Conservation (phyloP, 2,888 invertebrate species). For the Pasiphila rectangulata region DNA sequence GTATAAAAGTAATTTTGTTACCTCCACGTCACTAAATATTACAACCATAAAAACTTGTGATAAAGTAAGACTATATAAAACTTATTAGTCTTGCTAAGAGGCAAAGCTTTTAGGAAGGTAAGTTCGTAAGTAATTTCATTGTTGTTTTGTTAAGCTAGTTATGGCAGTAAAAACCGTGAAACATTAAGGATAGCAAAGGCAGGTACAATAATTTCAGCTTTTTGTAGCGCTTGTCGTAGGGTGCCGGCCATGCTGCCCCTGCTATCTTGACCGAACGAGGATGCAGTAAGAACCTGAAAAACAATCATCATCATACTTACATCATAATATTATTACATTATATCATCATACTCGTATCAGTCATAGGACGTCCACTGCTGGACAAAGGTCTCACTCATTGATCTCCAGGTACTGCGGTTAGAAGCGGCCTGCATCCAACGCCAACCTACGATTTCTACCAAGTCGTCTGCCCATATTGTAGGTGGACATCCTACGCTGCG, state of each 20-base stretch:
- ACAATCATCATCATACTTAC: too few relatives aligned
- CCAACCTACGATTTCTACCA: too few relatives aligned
- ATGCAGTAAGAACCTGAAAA: too few relatives aligned
- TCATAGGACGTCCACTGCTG: too few relatives aligned
- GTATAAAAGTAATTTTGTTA: not conserved
- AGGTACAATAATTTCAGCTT: not conserved
- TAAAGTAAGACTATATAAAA: not conserved
- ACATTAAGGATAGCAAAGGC: not conserved
- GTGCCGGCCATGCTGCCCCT: not conserved
- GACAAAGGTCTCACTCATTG: too few relatives aligned
- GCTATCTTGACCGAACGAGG: not conserved
- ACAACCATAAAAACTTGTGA: conserved; percentile 1
- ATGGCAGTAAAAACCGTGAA: not conserved
- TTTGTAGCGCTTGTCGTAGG: not conserved
- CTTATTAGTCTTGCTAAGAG: not conserved
- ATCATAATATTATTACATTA: too few relatives aligned
- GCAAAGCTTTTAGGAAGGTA: not conserved
- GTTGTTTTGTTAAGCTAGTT: not conserved
- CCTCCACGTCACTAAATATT: not conserved
- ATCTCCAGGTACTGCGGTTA: too few relatives aligned
- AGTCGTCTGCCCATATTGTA: too few relatives aligned
- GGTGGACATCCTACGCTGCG: too few relatives aligned
- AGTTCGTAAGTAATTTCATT: not conserved
- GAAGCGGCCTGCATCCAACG: too few relatives aligned
- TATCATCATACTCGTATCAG: too few relatives aligned